phyloP scores from a whole-genome alignment of 2,113 vertebrate genomes.

The Indicator maculatus region DNA sequence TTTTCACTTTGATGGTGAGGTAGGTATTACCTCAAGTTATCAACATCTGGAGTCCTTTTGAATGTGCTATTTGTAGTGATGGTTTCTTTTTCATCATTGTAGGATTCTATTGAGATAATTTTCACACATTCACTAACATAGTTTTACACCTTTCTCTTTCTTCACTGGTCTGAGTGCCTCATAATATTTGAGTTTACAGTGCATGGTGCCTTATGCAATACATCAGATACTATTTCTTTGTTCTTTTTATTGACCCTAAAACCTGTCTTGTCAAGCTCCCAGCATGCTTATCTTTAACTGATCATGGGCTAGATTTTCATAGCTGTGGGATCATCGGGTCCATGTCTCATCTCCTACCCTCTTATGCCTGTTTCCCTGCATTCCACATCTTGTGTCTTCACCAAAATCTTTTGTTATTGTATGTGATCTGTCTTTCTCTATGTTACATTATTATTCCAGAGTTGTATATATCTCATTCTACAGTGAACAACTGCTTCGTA shows the following conservation, averaged over 20 bases:
- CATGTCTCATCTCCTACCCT: fast-evolving
- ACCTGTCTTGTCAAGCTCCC: background rate
- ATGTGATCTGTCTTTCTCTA: background rate
- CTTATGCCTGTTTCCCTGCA: background rate
- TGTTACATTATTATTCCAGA: background rate
- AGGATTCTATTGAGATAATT: background rate
- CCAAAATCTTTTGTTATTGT: background rate
- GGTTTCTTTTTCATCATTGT: background rate
- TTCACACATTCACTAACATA: background rate
- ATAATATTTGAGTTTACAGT: background rate
- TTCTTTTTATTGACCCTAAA: background rate
- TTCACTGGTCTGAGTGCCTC: background rate
- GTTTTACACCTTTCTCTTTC: background rate
- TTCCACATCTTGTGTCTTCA: background rate
- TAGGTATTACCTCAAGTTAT: background rate
- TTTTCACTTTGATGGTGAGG: background rate
- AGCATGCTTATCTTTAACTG: background rate
- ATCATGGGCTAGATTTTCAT: background rate
- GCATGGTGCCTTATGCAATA: background rate
- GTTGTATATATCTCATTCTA: background rate
- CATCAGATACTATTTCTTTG: background rate
- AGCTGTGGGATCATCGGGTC: background rate
- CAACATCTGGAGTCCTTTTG: background rate
- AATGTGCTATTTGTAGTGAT: background rate
- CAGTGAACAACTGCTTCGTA: background rate